Conservation (phyloP, 1,140 invertebrate species). For the Ladona fulva region DNA sequence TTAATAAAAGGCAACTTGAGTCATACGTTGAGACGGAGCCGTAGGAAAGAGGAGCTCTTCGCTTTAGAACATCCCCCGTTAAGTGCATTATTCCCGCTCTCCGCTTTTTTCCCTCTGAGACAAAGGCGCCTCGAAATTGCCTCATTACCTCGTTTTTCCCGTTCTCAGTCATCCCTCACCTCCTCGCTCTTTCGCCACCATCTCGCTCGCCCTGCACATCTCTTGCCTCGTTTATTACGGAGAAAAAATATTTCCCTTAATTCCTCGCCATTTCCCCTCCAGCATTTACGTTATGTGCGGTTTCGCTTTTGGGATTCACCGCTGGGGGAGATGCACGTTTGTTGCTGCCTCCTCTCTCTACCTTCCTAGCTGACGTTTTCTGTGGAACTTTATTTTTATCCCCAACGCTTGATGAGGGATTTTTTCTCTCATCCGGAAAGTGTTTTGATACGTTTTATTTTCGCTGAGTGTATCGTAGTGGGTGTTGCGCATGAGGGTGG, state of each 20-base stretch:
- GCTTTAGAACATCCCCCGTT: neutral
- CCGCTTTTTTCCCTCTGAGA: neutral
- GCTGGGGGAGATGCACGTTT: too few species aligned
- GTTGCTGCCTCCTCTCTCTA: too few species aligned
- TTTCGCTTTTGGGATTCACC: too few species aligned
- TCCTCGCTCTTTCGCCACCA: slow-evolving; percentile 1
- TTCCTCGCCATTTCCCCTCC: neutral
- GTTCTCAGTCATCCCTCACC: neutral
- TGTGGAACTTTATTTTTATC: too few species aligned
- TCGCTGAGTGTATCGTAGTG: too few species aligned
- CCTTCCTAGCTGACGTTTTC: too few species aligned
- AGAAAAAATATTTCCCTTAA: neutral
- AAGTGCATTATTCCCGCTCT: neutral
- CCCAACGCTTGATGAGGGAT: too few species aligned
- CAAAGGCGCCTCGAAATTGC: neutral
- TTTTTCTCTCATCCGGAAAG: too few species aligned
- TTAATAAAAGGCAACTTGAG: neutral
- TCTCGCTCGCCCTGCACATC: neutral
- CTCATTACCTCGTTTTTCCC: neutral
- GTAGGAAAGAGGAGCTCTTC: neutral
- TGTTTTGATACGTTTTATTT: too few species aligned
- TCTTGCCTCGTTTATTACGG: neutral
- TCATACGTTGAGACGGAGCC: neutral
- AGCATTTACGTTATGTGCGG: neutral
- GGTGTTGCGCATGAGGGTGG: too few species aligned